Evolutionary conservation across 2,888 invertebrate species (phyloP).

Genomic region (Ommatoiulus sabulosus): DNA sequence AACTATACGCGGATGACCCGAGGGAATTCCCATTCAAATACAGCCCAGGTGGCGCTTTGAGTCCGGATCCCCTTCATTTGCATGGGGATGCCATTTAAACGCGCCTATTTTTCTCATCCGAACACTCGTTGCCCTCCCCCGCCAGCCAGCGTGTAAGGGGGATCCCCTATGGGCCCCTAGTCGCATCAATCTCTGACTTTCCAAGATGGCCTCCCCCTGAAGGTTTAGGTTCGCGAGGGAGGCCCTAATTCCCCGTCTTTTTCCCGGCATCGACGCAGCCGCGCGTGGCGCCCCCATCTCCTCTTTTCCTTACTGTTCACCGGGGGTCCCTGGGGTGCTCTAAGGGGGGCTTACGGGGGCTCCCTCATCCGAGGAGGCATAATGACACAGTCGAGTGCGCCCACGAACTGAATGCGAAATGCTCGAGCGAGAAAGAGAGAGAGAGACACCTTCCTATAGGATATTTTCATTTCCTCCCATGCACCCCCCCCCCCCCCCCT

Average conservation of each 20-base stretch:
- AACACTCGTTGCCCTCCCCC: background rate
- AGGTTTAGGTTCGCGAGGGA: background rate
- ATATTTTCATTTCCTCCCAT: background rate
- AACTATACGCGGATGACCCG: background rate
- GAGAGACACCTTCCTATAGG: slow-evolving; percentile 31
- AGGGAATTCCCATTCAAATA: background rate
- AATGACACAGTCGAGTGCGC: slow-evolving; percentile 47
- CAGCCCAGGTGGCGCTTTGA: background rate
- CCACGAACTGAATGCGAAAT: background rate
- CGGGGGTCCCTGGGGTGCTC: slow-evolving; percentile 2
- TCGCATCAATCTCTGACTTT: background rate
- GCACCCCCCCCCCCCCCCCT: background rate
- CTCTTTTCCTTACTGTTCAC: slow-evolving; percentile 37
- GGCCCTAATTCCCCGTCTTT: background rate
- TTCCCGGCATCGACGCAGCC: background rate
- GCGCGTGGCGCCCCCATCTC: background rate
- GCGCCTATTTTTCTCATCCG: background rate
- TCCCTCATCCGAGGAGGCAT: slow-evolving; percentile 30
- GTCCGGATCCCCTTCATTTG: background rate
- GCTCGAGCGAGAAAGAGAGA: background rate
- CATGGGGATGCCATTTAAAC: background rate
- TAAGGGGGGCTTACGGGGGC: background rate
- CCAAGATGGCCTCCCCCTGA: slow-evolving; percentile 22
- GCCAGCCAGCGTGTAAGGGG: background rate
- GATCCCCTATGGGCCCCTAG: background rate